Conservation (phyloP, 2,888 invertebrate genomes). For the Trimorus sp. region DNA sequence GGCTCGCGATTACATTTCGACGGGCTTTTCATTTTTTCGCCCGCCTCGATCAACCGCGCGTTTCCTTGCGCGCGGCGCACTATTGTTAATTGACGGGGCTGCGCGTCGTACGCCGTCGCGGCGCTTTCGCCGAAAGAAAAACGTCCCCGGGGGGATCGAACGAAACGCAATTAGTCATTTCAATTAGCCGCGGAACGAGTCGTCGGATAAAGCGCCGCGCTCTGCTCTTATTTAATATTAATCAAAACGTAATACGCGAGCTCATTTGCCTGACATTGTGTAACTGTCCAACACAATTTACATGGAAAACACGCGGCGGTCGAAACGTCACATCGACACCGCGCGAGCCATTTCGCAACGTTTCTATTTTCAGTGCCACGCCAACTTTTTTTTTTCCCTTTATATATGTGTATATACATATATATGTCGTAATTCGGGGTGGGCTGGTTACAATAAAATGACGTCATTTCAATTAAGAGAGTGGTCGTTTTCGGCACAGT, state of each 20-base stretch:
- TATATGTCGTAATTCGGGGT: constrained; percentile 16
- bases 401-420: background rate
- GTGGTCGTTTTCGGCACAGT: background rate
- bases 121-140: constrained; percentile 3
- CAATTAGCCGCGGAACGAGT: constrained; percentile 21
- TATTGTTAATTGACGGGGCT: no score
- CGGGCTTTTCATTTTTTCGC: no score
- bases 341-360: constrained; percentile 28
- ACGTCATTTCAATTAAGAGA: no score
- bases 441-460: no score
- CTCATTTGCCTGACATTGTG: constrained; percentile 43
- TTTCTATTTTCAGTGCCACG: constrained; percentile 38
- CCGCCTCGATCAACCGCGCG: no score
- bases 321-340: constrained; percentile 36
- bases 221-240: constrained; percentile 28
- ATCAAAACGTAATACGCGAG: constrained; percentile 32
- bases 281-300: constrained; percentile 42
- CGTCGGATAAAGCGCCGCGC: background rate
- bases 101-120: background rate
- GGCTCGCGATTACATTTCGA: no score
- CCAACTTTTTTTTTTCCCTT: background rate
- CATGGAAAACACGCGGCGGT: constrained; percentile 33
- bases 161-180: constrained; percentile 29
- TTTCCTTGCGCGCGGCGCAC: no score
- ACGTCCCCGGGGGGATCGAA: background rate